phyloP scores from a whole-genome alignment of 1,140 invertebrate genomes.

The Vollenhovia emeryi region DNA sequence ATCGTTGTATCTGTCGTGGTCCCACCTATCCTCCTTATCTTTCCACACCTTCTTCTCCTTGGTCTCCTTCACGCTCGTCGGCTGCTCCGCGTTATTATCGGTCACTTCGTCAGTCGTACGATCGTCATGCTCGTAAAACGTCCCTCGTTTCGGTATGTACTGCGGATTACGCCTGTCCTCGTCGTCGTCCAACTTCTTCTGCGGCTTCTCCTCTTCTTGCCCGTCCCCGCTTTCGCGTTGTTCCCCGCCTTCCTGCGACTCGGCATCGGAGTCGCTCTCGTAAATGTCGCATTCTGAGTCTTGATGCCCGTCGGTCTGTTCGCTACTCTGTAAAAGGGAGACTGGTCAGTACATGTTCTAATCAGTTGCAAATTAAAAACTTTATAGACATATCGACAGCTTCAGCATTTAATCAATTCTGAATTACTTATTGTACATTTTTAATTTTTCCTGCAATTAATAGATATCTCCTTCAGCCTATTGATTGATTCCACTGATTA shows the following conservation, averaged over 20 bases:
- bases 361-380: not conserved
- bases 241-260: slow-evolving; percentile 81
- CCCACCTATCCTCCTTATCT: slow-evolving; percentile 92
- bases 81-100: slow-evolving; percentile 80
- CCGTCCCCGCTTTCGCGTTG: slow-evolving; percentile 87
- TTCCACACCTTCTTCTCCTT: slow-evolving; percentile 88
- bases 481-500: not conserved
- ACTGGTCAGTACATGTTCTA: not conserved
- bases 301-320: slow-evolving; percentile 84
- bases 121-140: slow-evolving; percentile 98
- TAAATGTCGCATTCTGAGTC: slow-evolving; percentile 85
- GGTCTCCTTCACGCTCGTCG: slow-evolving; percentile 79
- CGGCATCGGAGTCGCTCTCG: slow-evolving; percentile 83
- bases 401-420: not conserved
- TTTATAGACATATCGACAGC: not conserved
- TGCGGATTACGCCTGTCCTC: slow-evolving; percentile 98
- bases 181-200: slow-evolving; percentile 94
- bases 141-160: slow-evolving; percentile 97
- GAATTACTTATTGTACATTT: not conserved
- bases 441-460: not conserved
- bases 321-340: slow-evolving; percentile 79
- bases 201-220: slow-evolving; percentile 86
- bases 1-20: slow-evolving; percentile 95
- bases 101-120: slow-evolving; percentile 90
- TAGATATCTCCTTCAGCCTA: not conserved